Conservation (phyloP, 2,113 vertebrate genomes). For the Bubo bubo region DNA sequence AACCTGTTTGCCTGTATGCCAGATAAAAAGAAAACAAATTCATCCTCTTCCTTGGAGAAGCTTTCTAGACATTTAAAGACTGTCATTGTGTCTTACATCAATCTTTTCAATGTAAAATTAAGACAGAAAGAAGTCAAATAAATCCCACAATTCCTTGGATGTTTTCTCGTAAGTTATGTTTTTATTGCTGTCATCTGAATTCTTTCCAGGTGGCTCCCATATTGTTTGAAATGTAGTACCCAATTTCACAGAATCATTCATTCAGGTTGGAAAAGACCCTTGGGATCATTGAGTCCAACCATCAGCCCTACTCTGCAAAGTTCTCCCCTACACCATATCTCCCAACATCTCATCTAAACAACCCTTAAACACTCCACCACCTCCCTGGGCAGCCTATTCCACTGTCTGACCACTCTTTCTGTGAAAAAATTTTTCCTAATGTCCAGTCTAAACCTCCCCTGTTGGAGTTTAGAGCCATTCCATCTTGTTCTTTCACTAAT, state of each 20-base stretch:
- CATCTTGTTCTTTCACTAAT: too few relatives aligned
- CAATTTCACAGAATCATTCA: neutral
- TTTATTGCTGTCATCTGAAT: neutral
- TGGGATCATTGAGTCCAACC: too few relatives aligned
- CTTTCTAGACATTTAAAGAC: neutral
- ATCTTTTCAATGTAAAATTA: neutral
- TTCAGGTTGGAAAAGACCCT: too few relatives aligned
- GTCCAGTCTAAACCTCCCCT: too few relatives aligned
- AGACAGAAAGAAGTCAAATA: neutral
- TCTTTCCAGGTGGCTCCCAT: neutral
- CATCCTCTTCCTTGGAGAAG: neutral
- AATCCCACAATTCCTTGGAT: neutral
- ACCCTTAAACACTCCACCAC: too few relatives aligned
- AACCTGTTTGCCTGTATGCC: neutral
- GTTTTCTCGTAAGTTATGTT: neutral
- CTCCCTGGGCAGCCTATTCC: too few relatives aligned
- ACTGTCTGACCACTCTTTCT: too few relatives aligned
- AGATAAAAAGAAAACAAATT: neutral
- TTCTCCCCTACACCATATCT: too few relatives aligned
- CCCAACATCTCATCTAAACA: too few relatives aligned
- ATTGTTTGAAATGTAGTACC: neutral
- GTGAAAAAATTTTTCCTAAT: too few relatives aligned
- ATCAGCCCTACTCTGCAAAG: too few relatives aligned
- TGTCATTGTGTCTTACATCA: neutral
- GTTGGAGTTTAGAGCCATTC: too few relatives aligned